Percentiles rank a stretch among this genome's conserved stretches.
Conservation (phyloP, 2,888 invertebrate genomes). For the Metacarcinus magister region DNA sequence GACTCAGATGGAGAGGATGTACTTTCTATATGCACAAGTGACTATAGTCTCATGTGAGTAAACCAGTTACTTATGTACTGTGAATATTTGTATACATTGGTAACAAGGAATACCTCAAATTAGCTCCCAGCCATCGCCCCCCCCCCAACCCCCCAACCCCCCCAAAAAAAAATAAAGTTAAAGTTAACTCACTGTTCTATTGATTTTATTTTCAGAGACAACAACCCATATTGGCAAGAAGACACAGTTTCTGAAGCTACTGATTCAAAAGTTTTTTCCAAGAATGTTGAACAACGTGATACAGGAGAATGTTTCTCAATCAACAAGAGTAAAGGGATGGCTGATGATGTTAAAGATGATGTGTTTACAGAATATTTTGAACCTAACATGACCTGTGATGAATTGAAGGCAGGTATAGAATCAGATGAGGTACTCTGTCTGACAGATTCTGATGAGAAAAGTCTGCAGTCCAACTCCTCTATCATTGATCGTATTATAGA, state of each 20-base stretch:
- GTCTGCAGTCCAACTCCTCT: neutral
- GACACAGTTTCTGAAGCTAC: neutral
- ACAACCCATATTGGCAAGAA: neutral
- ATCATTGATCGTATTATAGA: neutral
- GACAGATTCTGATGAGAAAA: neutral
- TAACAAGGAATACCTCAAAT: too few species aligned
- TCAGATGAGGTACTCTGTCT: neutral
- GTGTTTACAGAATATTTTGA: neutral
- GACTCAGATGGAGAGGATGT: neutral
- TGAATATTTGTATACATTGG: too few species aligned
- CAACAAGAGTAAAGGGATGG: neutral
- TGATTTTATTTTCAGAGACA: neutral
- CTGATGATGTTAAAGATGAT: neutral
- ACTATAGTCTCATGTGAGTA: neutral
- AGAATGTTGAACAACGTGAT: neutral
- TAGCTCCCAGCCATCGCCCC: too few species aligned
- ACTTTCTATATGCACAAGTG: neutral
- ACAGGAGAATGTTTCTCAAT: neutral
- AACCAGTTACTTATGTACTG: neutral
- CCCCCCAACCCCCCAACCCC: too few species aligned
- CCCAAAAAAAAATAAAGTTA: too few species aligned
- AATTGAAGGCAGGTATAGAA: neutral
- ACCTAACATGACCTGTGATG: neutral
- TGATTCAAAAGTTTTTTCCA: neutral
- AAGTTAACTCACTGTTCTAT: neutral